phyloP scores from a whole-genome alignment of 1,140 invertebrate genomes.

The Physella acuta region DNA sequence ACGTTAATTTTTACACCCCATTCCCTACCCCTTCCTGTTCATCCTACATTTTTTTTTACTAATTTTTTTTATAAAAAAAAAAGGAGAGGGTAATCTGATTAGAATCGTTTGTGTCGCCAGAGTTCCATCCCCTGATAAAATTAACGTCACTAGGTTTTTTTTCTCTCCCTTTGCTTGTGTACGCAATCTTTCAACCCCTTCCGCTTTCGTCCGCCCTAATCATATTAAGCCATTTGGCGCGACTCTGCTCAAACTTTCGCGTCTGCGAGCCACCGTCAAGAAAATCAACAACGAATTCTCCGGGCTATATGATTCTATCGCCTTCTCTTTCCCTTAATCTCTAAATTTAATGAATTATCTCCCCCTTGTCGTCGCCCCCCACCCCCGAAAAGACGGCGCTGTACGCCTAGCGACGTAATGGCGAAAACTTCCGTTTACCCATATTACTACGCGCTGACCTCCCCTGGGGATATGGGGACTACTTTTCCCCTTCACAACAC shows the following conservation, averaged over 20 bases:
- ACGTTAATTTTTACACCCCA: too few species aligned
- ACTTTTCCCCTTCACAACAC: background rate
- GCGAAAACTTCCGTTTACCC: conserved; percentile 14
- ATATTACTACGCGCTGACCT: conserved; percentile 1
- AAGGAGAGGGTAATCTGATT: conserved; percentile 8
- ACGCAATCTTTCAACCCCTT: conserved; percentile 14
- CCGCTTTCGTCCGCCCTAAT: background rate
- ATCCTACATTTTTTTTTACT: too few species aligned
- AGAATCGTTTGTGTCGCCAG: conserved; percentile 15
- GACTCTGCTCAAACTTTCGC: background rate
- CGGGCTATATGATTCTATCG: conserved; percentile 8
- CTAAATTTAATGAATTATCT: conserved; percentile 22
- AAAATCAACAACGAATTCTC: conserved; percentile 14
- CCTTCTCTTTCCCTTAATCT: conserved; percentile 13
- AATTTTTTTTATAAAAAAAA: too few species aligned
- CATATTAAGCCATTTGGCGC: conserved; percentile 20
- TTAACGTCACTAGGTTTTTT: conserved; percentile 11
- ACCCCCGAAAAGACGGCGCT: conserved; percentile 12
- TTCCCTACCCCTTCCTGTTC: too few species aligned
- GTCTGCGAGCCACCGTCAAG: background rate
- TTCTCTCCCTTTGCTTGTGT: conserved; percentile 3
- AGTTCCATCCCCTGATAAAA: conserved; percentile 12
- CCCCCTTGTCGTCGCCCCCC: conserved; percentile 10
- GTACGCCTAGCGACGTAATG: conserved; percentile 7
- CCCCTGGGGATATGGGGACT: background rate